A percentile compares a stretch with the other conserved stretches of the same genome.
phyloP scores from a whole-genome alignment of 2,797 vertebrate genomes.

The Rhynchotus rufescens region DNA sequence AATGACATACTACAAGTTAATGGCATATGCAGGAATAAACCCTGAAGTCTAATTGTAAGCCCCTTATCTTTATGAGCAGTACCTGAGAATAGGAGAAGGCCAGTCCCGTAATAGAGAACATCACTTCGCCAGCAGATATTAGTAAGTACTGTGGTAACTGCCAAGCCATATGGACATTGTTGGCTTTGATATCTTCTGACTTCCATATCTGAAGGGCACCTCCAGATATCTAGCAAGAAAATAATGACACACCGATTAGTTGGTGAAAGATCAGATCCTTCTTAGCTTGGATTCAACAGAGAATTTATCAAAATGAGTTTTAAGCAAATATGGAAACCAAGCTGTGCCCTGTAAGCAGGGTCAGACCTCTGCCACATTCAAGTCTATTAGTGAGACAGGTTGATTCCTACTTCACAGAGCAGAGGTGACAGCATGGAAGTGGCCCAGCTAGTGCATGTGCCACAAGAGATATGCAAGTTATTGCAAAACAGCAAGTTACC shows the following conservation, averaged over 20 bases:
- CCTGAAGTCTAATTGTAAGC: neutral
- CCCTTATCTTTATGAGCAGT: neutral
- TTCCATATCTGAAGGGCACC: conserved; percentile 56
- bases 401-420: neutral
- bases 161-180: conserved; percentile 90
- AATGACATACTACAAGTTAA: neutral
- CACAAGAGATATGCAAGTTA: neutral
- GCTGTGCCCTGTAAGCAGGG: neutral
- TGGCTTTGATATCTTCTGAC: conserved; percentile 87
- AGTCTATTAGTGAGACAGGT: neutral
- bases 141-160: conserved; percentile 93
- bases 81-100: conserved; percentile 98
- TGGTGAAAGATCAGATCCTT: neutral
- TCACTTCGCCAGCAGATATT: conserved; percentile 93
- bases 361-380: neutral
- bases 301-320: neutral
- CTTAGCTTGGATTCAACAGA: neutral
- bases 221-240: conserved; percentile 70
- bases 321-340: neutral
- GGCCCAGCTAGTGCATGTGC: neutral
- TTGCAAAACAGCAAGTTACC: neutral
- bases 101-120: conserved; percentile 96
- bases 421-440: neutral
- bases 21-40: neutral
- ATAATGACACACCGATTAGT: conserved; percentile 3